These are phyloP conservation scores for Alouatta palliata DNA, from an alignment of 2,113 vertebrate genomes.

Conservation along the genomic window DNA sequence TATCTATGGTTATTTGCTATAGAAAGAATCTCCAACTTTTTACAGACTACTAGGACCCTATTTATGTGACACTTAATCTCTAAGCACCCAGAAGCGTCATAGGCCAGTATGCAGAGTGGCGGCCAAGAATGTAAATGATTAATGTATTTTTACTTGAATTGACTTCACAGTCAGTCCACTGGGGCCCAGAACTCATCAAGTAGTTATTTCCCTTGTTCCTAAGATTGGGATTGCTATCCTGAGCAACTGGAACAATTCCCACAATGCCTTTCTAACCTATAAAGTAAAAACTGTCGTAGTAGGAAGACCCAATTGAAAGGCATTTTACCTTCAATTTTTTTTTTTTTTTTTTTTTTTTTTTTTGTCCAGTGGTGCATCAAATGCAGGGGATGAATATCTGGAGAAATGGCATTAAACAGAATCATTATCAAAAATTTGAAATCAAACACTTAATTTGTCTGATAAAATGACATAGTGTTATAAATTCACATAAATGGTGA, in stretches of 20 bases:
- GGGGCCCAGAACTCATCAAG: constrained; percentile 49
- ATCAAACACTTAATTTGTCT: neutral
- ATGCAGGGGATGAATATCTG: neutral
- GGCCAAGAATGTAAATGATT: neutral
- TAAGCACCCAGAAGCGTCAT: neutral
- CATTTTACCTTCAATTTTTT: neutral
- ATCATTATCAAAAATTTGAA: neutral
- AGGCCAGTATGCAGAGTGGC: neutral
- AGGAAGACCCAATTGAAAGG: neutral
- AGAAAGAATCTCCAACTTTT: constrained; percentile 30
- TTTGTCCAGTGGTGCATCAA: neutral
- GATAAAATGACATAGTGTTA: neutral
- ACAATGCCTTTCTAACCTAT: neutral
- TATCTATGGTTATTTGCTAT: neutral
- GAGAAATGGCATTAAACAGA: neutral
- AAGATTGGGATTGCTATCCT: constrained; percentile 53
- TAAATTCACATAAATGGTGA: neutral
- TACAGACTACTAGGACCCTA: neutral
- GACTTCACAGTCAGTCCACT: constrained; percentile 38
- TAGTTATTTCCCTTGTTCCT: constrained; percentile 55
- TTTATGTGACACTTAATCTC: constrained; percentile 42
- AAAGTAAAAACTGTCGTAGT: constrained; percentile 10
- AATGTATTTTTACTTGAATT: constrained; percentile 62
- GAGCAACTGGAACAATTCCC: constrained; percentile 3
- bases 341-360: neutral